A percentile compares a stretch with the other conserved stretches of the same genome.
Conservation (phyloP, 2,888 invertebrate species). For the Petrophora chlorosata region DNA sequence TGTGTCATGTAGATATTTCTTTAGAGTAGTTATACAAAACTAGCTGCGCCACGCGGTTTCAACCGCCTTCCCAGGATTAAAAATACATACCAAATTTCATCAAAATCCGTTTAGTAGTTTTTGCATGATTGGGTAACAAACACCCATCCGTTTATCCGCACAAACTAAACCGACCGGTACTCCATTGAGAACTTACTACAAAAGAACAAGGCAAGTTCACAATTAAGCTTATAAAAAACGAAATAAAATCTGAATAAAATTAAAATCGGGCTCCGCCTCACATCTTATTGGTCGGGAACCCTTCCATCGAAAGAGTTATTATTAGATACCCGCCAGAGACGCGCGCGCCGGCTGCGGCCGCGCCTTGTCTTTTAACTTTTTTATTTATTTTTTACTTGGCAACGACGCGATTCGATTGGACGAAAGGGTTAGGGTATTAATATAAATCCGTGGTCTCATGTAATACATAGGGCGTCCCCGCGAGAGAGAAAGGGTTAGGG, state of each 20-base stretch:
- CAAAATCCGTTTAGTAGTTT: too few species aligned
- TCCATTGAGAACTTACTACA: too few species aligned
- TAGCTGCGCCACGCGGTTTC: too few species aligned
- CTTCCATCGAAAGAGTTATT: slow-evolving; percentile 79
- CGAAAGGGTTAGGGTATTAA: slow-evolving; percentile 77
- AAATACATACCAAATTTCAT: too few species aligned
- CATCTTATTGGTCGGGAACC: slow-evolving; percentile 74
- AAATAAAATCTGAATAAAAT: slow-evolving; percentile 28
- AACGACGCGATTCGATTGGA: slow-evolving; percentile 62
- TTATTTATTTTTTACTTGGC: slow-evolving; percentile 68
- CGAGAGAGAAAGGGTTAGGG: slow-evolving; percentile 68
- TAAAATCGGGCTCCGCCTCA: slow-evolving; percentile 64
- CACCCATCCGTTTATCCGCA: too few species aligned
- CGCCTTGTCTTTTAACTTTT: slow-evolving; percentile 73
- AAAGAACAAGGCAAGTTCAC: neutral
- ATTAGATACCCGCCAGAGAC: slow-evolving; percentile 64
- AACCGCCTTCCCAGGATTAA: too few species aligned
- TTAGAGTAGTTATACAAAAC: too few species aligned
- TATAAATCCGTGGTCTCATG: slow-evolving; percentile 62
- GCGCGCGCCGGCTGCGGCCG: slow-evolving; percentile 64
- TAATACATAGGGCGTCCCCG: slow-evolving; percentile 58
- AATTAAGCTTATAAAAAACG: slow-evolving; percentile 5
- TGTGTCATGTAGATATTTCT: too few species aligned
- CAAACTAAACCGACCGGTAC: too few species aligned
- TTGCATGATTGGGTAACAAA: too few species aligned